Evolutionary conservation across 1,140 invertebrate genomes (phyloP).

Genomic region (Pectinophora gossypiella): DNA sequence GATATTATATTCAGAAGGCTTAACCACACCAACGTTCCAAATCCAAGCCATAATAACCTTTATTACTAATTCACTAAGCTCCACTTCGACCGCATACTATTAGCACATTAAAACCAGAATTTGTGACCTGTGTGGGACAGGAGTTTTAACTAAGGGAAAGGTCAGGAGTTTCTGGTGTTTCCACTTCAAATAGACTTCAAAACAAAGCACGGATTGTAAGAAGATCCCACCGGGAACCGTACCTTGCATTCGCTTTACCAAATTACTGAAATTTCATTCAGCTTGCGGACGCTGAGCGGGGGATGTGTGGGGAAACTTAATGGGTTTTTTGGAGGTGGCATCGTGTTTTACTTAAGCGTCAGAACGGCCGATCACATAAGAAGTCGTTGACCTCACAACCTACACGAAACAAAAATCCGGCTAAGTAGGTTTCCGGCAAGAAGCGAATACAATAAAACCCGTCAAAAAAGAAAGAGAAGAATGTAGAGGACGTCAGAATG

Average conservation of each 20-base stretch:
- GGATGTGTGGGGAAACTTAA: conserved; percentile 25
- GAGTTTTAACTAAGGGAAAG: conserved; percentile 9
- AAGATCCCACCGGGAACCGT: conserved; percentile 57
- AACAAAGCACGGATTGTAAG: conserved; percentile 66
- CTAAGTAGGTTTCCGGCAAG: too few species aligned
- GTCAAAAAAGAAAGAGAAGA: too few species aligned
- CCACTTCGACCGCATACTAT: conserved; percentile 19
- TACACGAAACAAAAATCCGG: too few species aligned
- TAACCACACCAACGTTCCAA: conserved; percentile 13
- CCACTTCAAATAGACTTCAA: conserved; percentile 52
- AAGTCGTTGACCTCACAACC: too few species aligned
- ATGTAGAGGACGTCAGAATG: too few species aligned
- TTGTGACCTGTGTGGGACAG: conserved; percentile 24
- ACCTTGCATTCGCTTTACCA: conserved; percentile 71
- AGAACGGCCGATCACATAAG: too few species aligned
- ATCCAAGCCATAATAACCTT: conserved; percentile 21
- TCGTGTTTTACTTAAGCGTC: too few species aligned
- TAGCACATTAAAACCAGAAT: conserved; percentile 28
- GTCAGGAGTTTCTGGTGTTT: conserved; percentile 32
- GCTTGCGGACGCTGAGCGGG: conserved; percentile 48
- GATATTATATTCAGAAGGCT: conserved; percentile 33
- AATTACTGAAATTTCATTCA: conserved; percentile 73
- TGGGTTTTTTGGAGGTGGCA: conserved; percentile 26
- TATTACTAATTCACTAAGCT: conserved; percentile 25
- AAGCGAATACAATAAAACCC: too few species aligned